phyloP scores from a whole-genome alignment of 2,888 invertebrate genomes.

The Coecobrya sp. region DNA sequence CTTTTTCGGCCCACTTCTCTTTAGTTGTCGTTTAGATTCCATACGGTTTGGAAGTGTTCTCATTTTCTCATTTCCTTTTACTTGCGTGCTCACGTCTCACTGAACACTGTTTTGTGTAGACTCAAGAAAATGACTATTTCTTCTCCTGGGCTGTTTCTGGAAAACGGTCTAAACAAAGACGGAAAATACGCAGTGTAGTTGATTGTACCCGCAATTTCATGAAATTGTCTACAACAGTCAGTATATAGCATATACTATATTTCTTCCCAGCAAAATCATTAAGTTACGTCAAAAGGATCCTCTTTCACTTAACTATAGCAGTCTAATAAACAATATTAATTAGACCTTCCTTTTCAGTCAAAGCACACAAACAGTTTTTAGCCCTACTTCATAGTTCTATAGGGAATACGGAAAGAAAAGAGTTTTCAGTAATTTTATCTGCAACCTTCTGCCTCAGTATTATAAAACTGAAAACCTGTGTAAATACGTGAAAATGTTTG shows the following conservation, averaged over 20 bases:
- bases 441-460: no score
- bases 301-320: background rate
- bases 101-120: background rate
- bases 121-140: background rate
- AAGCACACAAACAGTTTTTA: no score
- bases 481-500: no score
- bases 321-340: no score
- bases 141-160: background rate
- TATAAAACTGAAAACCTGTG: no score
- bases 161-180: background rate
- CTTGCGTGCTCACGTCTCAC: conserved; percentile 15
- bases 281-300: background rate
- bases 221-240: conserved; percentile 39
- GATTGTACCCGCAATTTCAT: conserved; percentile 17
- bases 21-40: conserved; percentile 77
- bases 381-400: no score
- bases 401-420: no score
- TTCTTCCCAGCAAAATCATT: background rate
- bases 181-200: background rate
- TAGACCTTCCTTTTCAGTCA: no score
- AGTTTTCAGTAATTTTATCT: no score
- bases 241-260: background rate
- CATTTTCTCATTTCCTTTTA: background rate
- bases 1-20: conserved; percentile 59
- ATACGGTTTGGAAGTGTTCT: conserved; percentile 62